Evolutionary conservation across 2,888 invertebrate genomes (phyloP), one percentile per base, ranked within the genome.

Genomic region (Coleophora deauratella): DNA sequence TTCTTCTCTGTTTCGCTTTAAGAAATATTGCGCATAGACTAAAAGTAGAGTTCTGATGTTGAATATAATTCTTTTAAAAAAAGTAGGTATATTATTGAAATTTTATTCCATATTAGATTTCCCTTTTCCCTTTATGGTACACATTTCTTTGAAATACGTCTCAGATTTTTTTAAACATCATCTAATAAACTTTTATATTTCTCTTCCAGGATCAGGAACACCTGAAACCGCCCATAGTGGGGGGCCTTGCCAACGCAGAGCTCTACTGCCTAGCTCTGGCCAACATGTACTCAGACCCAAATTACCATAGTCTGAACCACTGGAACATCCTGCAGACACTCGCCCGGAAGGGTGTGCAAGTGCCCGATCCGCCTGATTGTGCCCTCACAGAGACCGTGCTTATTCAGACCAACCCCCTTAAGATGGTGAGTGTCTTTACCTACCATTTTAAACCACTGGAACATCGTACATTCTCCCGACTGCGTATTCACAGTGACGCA

Each of bases 251-350:
- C 59, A 97, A 94, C 86, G 97, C 97, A 55, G 97, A 97, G 78
- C 89, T 98, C 51, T 98, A 97, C 87, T 97, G 97, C 84, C 88
- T 94, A 76, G 96, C 97, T 44, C 87, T 98, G 75, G 94, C 95
- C 60, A 96, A 96, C 88, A 94, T 98, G 86, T 98, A 97, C 86
- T 95, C 96, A 50, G 97, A 98, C 87, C 97, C 96, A 47, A 96
- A 96, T 86, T 97, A 96, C 87, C 94, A 96, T 89, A 96, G 94
- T 85, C 91, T 97, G 62, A 97, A 96, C 87, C 97, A 98, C 84
- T 94, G 94, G 91, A 94, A 96, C 72, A 96, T 98, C 69, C 90
- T 98, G 67, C 97, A 97, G 88, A 95, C 96, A 42, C 87, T 98
- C 65, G 91, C 94, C 55, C 88, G 97, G 67, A 97, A 97, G 80